phyloP scores from a whole-genome alignment of 2,888 invertebrate species.

The Drosophila maculinotata region DNA sequence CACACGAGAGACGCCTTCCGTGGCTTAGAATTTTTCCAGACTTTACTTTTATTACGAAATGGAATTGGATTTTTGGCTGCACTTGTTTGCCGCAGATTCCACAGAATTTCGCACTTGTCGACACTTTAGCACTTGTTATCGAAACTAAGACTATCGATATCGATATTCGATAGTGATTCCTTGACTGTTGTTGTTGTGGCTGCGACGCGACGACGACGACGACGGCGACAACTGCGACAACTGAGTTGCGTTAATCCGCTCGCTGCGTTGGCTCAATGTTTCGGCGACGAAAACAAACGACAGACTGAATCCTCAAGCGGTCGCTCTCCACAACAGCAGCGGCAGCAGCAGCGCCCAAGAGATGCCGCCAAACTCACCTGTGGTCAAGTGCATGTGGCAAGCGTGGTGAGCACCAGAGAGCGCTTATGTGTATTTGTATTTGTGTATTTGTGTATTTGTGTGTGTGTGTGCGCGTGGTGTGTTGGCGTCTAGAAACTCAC shows the following conservation, averaged over 20 bases:
- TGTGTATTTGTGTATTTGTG: slow-evolving; percentile 10
- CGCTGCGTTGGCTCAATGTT: slow-evolving; percentile 75
- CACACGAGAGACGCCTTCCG: slow-evolving; percentile 1
- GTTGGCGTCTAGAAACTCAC: slow-evolving; percentile 56
- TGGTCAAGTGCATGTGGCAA: slow-evolving; percentile 68
- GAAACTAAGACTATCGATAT: no score
- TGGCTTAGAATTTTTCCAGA: slow-evolving; percentile 33
- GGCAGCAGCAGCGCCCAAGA: slow-evolving; percentile 19
- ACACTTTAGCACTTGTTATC: slow-evolving; percentile 12
- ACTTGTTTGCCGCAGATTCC: slow-evolving; percentile 5
- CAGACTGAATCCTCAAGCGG: slow-evolving; percentile 74
- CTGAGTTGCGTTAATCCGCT: slow-evolving; percentile 65
- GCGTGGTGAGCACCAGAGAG: slow-evolving; percentile 45
- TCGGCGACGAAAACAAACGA: slow-evolving; percentile 84
- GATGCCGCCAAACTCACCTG: slow-evolving; percentile 59
- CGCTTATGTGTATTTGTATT: neutral
- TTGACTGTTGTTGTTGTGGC: slow-evolving; percentile 26
- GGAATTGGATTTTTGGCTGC: neutral
- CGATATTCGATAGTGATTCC: slow-evolving; percentile 17
- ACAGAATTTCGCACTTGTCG: neutral
- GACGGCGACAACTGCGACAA: slow-evolving; percentile 52
- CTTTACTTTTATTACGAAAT: neutral
- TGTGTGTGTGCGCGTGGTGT: slow-evolving; percentile 39
- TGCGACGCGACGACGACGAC: slow-evolving; percentile 51
- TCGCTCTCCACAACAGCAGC: slow-evolving; percentile 37